These are phyloP conservation scores for Microplitis deprimator DNA, from an alignment of 2,888 invertebrate species.

Conservation along the genomic window DNA sequence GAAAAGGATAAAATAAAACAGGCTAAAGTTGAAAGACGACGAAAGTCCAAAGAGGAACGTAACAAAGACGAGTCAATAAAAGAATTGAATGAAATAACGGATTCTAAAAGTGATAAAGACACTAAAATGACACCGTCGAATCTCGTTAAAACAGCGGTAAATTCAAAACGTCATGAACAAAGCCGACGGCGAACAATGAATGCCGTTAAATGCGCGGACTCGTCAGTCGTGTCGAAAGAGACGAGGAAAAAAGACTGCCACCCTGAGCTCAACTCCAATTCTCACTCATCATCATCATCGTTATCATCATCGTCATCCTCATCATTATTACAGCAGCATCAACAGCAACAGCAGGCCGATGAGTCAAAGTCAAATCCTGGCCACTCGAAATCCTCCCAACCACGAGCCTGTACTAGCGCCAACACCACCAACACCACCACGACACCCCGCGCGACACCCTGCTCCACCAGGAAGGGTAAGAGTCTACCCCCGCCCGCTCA, in stretches of 20 bases:
- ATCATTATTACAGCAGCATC: slow-evolving; percentile 41
- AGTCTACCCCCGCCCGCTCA: slow-evolving; percentile 70
- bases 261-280: slow-evolving; percentile 63
- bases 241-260: slow-evolving; percentile 61
- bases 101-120: neutral
- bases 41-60: slow-evolving; percentile 56
- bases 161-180: slow-evolving; percentile 76
- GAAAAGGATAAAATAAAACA: slow-evolving; percentile 35
- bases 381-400: slow-evolving; percentile 64
- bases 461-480: slow-evolving; percentile 72
- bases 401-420: slow-evolving; percentile 70
- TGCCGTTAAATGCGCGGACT: slow-evolving; percentile 69
- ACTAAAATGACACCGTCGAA: slow-evolving; percentile 75
- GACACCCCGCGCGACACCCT: slow-evolving; percentile 72
- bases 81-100: slow-evolving; percentile 26
- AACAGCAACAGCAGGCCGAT: slow-evolving; percentile 46
- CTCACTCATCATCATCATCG: slow-evolving; percentile 33
- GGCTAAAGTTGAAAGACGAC: slow-evolving; percentile 38
- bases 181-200: slow-evolving; percentile 73
- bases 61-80: slow-evolving; percentile 42
- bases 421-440: slow-evolving; percentile 71
- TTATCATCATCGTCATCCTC: slow-evolving; percentile 37
- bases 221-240: neutral
- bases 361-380: slow-evolving; percentile 57
- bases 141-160: slow-evolving; percentile 78